A percentile compares a stretch with the other conserved stretches of the same genome.
These are phyloP conservation scores for Schizaphis graminum DNA, from an alignment of 2,888 invertebrate genomes.

Conservation along the genomic window DNA sequence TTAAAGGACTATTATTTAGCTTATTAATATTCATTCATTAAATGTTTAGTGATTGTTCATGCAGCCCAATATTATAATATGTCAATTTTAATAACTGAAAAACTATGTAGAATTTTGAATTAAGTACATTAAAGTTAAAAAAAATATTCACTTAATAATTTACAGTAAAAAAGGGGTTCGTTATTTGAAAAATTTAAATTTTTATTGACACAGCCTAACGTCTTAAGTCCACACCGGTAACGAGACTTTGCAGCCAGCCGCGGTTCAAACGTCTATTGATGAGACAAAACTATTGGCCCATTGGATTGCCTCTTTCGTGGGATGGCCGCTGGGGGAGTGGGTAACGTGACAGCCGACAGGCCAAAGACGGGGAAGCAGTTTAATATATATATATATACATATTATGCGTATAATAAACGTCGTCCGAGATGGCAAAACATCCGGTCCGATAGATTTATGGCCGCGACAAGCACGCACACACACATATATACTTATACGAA, in stretches of 20 bases:
- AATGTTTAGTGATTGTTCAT: too few species aligned
- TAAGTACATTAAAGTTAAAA: too few species aligned
- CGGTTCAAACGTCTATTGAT: conserved; percentile 1
- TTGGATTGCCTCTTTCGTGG: not conserved
- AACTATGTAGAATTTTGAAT: too few species aligned
- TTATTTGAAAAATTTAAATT: too few species aligned
- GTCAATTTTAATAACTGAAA: too few species aligned
- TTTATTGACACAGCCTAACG: not conserved
- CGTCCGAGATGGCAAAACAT: conserved; percentile 35
- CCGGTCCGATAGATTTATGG: conserved; percentile 50
- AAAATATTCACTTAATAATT: too few species aligned
- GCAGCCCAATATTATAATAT: too few species aligned
- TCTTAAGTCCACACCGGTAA: not conserved
- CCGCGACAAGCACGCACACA: not conserved
- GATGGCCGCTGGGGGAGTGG: not conserved
- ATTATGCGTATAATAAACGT: not conserved
- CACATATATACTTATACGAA: not conserved
- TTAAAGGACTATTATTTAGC: too few species aligned
- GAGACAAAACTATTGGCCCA: conserved; percentile 32
- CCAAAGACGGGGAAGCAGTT: not conserved
- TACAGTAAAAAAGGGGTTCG: too few species aligned
- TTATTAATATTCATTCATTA: too few species aligned
- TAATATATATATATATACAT: not conserved
- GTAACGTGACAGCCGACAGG: not conserved
- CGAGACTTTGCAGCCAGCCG: not conserved